Base-by-base conservation (phyloP, 2,113 vertebrate genomes). In the Falcunculus frontatus region DNA sequence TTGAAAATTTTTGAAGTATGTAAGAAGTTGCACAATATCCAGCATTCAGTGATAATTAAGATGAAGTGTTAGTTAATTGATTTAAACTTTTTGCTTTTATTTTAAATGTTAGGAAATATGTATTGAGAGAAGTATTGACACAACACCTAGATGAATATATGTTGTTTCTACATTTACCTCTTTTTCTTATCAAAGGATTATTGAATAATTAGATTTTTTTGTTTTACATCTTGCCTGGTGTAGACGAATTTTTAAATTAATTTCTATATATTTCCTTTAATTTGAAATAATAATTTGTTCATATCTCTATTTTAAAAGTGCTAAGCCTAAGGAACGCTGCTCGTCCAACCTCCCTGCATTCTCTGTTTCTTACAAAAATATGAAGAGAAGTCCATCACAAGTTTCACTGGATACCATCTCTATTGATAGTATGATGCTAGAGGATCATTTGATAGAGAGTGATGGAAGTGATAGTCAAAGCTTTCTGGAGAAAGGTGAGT, bases 331-430 rank as follows among this genome's bases (percentile, higher is more conserved):
- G 93, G 99, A 99, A 85, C 98, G 98, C 81, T 99, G 98, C 84
- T 98, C 98, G n/a, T 98, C 98, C 96, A 99, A 59, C 70, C 78
- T 97, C 73, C 93, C 97, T 94, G 85, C 98, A 69, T 98, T 99
- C 97, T 98, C 97, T 26, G 98, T 99, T 97, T 98, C 99, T 90
- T 99, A 98, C 53, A 99, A 99, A 98, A 99, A 98, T 94, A 98
- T 99, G 98, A 99, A 99, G 97, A 99, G 98, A 98, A 99, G 99
- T 87, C 98, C 99, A 6, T 99, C 99, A 22, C 98, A 99, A 79
- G 98, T 98, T 91, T 99, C 99, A 30, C 87, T 99, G 98, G 99
- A 99, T 92, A 98, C 99, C 94, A 97, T 99, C 93, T 99, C 99
- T 93, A 98, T 99, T 64, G 99, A 99, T 94, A 99, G 99, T 96